phyloP scores from a whole-genome alignment of 2,888 invertebrate species.

The Dicranocentrus wangi region DNA sequence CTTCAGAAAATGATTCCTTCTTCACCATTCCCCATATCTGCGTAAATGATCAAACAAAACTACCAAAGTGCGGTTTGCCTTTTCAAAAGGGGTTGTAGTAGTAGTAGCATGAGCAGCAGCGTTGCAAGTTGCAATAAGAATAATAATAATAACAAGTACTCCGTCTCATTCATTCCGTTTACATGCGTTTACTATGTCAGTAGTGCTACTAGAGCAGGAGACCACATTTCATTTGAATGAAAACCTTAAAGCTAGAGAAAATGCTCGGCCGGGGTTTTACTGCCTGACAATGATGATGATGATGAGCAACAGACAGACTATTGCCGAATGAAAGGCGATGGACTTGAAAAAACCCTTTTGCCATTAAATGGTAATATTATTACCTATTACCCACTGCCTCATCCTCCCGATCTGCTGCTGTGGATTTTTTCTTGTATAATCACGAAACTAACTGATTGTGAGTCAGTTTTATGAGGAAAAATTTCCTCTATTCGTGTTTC shows the following conservation, averaged over 20 bases:
- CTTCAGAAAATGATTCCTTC: not conserved
- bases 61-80: not conserved
- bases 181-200: slow-evolving; percentile 64
- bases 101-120: not conserved
- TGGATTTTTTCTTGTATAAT: too few species aligned
- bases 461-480: too few species aligned
- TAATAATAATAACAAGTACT: too few species aligned
- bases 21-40: not conserved
- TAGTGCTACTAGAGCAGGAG: slow-evolving; percentile 31
- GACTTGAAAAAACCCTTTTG: not conserved
- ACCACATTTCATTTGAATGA: not conserved
- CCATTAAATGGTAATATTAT: too few species aligned
- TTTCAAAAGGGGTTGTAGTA: not conserved
- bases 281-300: not conserved
- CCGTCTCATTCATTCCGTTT: slow-evolving; percentile 45
- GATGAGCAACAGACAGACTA: too few species aligned
- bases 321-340: too few species aligned
- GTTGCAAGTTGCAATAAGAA: slow-evolving; percentile 26
- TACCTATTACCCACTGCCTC: too few species aligned
- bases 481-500: too few species aligned
- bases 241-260: not conserved
- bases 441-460: too few species aligned
- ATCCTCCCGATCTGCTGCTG: too few species aligned
- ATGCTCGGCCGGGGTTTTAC: not conserved
- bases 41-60: not conserved